Percentiles rank a stretch among this genome's conserved stretches.
These are phyloP conservation scores for Platyscapa corneri DNA, from an alignment of 1,140 invertebrate genomes.

Conservation along the genomic window DNA sequence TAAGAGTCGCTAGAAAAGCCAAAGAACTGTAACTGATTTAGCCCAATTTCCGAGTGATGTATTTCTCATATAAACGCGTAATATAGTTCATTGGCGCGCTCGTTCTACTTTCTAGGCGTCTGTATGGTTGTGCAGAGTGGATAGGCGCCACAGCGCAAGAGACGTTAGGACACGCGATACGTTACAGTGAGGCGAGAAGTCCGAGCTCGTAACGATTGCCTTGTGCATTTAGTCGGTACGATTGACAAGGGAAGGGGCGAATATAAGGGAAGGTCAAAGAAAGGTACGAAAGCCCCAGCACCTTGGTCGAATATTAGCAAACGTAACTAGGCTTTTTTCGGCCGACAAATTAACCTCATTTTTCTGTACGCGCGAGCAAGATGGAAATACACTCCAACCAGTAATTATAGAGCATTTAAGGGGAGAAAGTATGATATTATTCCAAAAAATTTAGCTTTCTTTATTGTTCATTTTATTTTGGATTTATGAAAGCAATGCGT, in stretches of 20 bases:
- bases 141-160: neutral
- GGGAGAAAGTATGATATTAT: conserved; percentile 2
- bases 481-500: neutral
- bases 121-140: conserved; percentile 1
- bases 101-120: conserved; percentile 37
- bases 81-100: neutral
- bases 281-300: neutral
- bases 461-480: neutral
- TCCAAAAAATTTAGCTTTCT: neutral
- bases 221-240: too few relatives aligned
- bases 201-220: neutral
- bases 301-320: neutral
- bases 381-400: neutral
- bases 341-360: conserved; percentile 37
- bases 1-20: neutral
- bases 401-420: conserved; percentile 1
- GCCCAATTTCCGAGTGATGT: neutral
- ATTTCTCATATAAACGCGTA: neutral
- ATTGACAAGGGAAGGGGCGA: too few relatives aligned
- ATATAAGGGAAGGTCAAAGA: conserved; percentile 1
- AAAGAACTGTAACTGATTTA: neutral
- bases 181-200: too few relatives aligned
- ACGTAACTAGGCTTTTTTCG: conserved; percentile 1
- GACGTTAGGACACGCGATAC: too few relatives aligned
- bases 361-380: neutral